Evolutionary conservation across 2,888 invertebrate species (phyloP).

Genomic region (Aplocera efformata): DNA sequence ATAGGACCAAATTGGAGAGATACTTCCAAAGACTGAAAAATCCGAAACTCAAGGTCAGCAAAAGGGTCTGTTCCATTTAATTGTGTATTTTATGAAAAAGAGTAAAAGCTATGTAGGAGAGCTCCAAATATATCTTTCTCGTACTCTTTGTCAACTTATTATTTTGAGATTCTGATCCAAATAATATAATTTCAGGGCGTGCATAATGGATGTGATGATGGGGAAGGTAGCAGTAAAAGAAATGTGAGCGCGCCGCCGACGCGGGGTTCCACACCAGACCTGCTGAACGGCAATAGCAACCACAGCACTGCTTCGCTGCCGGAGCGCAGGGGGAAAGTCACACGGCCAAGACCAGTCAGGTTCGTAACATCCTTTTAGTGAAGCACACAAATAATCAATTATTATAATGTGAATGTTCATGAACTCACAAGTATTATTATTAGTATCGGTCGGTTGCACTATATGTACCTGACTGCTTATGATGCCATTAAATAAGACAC

Average conservation of each 20-base stretch:
- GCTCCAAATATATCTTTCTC: slow-evolving; percentile 10
- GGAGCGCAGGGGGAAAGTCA: slow-evolving; percentile 66
- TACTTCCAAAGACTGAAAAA: slow-evolving; percentile 97
- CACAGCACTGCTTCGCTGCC: slow-evolving; percentile 72
- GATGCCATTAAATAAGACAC: too few species aligned
- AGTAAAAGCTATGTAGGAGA: slow-evolving; percentile 19
- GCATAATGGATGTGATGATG: slow-evolving; percentile 60
- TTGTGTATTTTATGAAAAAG: slow-evolving; percentile 23
- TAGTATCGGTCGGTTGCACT: too few species aligned
- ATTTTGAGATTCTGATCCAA: not conserved
- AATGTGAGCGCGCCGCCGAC: slow-evolving; percentile 72
- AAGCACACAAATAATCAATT: too few species aligned
- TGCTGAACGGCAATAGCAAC: slow-evolving; percentile 74
- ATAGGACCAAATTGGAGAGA: slow-evolving; percentile 97
- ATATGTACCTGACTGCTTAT: too few species aligned
- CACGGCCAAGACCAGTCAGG: slow-evolving; percentile 60
- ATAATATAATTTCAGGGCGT: slow-evolving; percentile 38
- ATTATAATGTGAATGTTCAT: too few species aligned
- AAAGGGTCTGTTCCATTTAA: slow-evolving; percentile 77
- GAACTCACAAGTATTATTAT: too few species aligned
- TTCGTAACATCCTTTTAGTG: slow-evolving; percentile 17
- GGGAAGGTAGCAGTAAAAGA: slow-evolving; percentile 60
- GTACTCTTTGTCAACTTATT: not conserved
- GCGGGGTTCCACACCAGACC: slow-evolving; percentile 68
- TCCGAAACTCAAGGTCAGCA: slow-evolving; percentile 87